Conservation (phyloP, 2,113 vertebrate species). For the Nibea coibor region DNA sequence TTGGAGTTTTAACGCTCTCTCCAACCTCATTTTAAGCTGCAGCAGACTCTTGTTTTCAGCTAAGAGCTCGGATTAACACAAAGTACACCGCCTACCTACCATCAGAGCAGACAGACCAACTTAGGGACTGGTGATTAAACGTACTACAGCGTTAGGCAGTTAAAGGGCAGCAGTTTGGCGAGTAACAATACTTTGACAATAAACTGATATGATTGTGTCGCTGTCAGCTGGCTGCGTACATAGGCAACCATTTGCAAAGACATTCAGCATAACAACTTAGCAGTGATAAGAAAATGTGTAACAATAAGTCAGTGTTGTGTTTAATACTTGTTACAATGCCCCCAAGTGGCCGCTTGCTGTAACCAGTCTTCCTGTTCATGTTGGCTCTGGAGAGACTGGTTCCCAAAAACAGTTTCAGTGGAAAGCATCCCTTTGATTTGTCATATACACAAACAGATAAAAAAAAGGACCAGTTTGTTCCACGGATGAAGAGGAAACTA, state of each 20-base stretch:
- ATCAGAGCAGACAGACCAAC: neutral
- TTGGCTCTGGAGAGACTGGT: neutral
- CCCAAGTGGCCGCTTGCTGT: neutral
- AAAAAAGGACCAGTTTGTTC: too few species aligned
- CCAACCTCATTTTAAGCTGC: neutral
- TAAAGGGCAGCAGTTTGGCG: neutral
- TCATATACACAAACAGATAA: neutral
- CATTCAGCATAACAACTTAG: neutral
- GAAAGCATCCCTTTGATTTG: neutral
- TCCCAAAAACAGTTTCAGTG: neutral
- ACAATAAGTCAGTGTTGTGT: neutral
- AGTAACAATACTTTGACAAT: too few species aligned
- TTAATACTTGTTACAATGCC: neutral
- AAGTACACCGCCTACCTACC: neutral
- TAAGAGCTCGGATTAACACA: neutral
- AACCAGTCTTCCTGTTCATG: neutral
- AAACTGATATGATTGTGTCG: neutral
- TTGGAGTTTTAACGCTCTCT: neutral
- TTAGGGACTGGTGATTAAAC: neutral
- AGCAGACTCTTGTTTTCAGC: neutral
- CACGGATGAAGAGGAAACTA: too few species aligned
- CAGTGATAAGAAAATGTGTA: neutral
- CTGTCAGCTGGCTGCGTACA: neutral
- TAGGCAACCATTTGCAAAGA: neutral
- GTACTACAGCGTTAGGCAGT: neutral